These are phyloP conservation scores for Latheticus oryzae DNA, from an alignment of 2,888 invertebrate genomes.

Conservation along the genomic window DNA sequence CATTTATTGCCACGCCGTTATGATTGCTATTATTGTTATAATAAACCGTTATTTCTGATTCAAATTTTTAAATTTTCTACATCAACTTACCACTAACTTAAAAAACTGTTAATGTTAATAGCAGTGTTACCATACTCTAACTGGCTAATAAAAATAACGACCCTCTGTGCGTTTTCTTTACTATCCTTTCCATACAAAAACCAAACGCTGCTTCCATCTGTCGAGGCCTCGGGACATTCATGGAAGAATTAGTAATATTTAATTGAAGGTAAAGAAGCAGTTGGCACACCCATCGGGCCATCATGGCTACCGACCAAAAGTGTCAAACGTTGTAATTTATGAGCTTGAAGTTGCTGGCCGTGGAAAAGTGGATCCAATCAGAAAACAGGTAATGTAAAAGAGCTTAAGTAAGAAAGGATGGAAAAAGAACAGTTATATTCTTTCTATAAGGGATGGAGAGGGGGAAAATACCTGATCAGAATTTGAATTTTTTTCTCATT, in stretches of 20 bases:
- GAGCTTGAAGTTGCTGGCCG: constrained; percentile 53
- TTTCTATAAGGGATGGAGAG: neutral
- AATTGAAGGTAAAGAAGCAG: constrained; percentile 22
- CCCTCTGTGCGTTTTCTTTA: constrained; percentile 13
- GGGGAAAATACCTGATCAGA: no score
- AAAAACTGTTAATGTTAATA: no score
- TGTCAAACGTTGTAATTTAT: constrained; percentile 52
- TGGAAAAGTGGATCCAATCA: constrained; percentile 46
- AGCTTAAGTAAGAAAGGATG: constrained; percentile 16
- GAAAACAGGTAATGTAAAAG: constrained; percentile 25
- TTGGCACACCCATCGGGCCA: constrained; percentile 49
- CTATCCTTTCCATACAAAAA: constrained; percentile 9
- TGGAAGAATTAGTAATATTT: constrained; percentile 25
- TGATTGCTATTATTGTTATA: constrained; percentile 32
- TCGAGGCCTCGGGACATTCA: constrained; percentile 37
- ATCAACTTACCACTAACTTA: no score
- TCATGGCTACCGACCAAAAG: constrained; percentile 52
- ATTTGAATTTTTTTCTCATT: no score
- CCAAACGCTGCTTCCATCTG: constrained; percentile 48
- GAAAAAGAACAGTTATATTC: constrained; percentile 8
- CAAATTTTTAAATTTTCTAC: no score
- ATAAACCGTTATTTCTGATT: constrained; percentile 33
- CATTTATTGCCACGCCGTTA: constrained; percentile 39
- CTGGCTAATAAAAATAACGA: constrained; percentile 22
- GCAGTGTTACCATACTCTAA: no score